Base-by-base conservation (phyloP, 1,140 invertebrate genomes). In the Sycobia sp. region DNA sequence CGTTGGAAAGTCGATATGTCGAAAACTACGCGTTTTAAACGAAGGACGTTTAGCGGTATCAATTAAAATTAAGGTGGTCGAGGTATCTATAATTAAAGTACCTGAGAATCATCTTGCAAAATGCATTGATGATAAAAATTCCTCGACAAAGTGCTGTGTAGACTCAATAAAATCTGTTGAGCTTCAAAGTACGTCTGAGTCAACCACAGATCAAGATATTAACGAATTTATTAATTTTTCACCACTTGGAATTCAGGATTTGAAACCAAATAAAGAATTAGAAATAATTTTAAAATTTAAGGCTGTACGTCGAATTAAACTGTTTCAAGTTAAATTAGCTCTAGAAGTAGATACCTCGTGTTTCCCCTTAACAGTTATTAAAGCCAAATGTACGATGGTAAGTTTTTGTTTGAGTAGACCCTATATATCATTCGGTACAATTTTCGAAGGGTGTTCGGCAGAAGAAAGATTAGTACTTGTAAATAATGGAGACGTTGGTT, bases 401-500 rank as follows among this genome's bases (percentile, higher is more conserved):
- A 73, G 80, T 25, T 81, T 80, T 61, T 63, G 57, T 9, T 66
- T 84, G 9, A 75, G 72, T 50, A 71, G 73, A 39, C 61, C 57
- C 5, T 57, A 72, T 13, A 25, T 84, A 13, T 49, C 69, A 3
- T 82, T 83, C 56, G 75, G 73, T 13, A 70, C 68, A 9, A 62
- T 81, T 2, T 69, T 76, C 22, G 59, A 74, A 41, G 74, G 75
- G 4, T 76, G 69, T 43, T 54, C 54, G 2, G 53, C 50, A 3
- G 55, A 67, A 4, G 46, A 69, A 10, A 77, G 72, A 51, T 27
- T 82, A 18, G 38, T 70, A 7, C 69, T 84, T 3, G 62, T 68
- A 34, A 84, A 84, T 62, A 73, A 55, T 5, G 82, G 82, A 2
- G 82, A 83, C 59, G 47, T 81, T 9, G 74, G 76, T n/a, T 71